Evolutionary conservation across 2,888 invertebrate species (phyloP).

Genomic region (Ommatoiulus sabulosus): DNA sequence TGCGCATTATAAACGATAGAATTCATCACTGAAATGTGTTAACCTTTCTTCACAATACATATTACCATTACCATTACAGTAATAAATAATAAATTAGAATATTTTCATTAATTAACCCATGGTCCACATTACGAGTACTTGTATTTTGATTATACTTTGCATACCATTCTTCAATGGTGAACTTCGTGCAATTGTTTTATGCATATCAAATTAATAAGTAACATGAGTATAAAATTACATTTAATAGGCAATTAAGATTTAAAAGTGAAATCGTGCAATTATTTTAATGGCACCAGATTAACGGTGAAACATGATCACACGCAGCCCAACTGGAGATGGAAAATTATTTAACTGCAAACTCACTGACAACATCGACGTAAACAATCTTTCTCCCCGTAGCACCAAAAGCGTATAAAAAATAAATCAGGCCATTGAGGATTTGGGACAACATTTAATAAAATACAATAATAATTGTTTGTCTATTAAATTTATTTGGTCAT

Average conservation of each 20-base stretch:
- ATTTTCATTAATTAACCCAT: not conserved
- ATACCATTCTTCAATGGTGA: too few species aligned
- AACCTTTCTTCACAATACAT: too few species aligned
- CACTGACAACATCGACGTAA: not conserved
- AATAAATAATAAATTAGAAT: too few species aligned
- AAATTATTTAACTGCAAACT: not conserved
- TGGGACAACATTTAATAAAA: constrained; percentile 32
- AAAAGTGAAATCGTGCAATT: constrained; percentile 13
- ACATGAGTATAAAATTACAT: not conserved
- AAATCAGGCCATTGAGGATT: constrained; percentile 45
- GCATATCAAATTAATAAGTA: not conserved
- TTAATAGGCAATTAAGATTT: not conserved
- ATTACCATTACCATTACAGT: too few species aligned
- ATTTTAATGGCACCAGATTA: not conserved
- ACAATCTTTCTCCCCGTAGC: not conserved
- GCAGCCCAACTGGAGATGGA: not conserved
- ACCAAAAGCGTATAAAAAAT: constrained; percentile 1
- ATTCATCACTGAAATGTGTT: too few species aligned
- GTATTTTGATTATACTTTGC: too few species aligned
- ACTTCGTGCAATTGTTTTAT: not conserved
- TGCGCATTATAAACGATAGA: too few species aligned
- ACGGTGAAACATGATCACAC: not conserved
- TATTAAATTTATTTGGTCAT: constrained; percentile 25
- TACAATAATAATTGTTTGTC: constrained; percentile 38
- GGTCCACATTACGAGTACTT: not conserved